phyloP scores from a whole-genome alignment of 2,113 vertebrate species.

The Cervus canadensis region DNA sequence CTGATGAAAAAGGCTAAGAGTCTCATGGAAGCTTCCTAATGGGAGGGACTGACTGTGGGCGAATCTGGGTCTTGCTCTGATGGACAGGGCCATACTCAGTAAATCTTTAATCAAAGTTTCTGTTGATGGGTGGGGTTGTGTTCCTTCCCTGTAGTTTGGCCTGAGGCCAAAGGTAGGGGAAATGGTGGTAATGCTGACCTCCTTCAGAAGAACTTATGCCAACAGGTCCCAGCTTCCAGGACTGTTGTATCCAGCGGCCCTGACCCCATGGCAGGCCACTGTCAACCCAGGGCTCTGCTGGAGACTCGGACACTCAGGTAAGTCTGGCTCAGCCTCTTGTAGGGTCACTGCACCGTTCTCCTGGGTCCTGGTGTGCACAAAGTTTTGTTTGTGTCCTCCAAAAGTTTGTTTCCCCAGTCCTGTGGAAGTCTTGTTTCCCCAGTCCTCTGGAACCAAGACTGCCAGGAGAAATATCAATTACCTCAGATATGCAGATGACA shows the following conservation, averaged over 20 bases:
- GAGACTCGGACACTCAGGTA: not conserved
- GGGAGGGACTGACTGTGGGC: not conserved
- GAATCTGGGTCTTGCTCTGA: not conserved
- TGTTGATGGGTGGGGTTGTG: not conserved
- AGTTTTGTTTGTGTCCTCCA: not conserved
- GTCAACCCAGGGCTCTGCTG: not conserved
- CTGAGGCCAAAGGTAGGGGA: not conserved
- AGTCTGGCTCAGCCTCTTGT: not conserved
- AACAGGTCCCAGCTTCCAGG: not conserved
- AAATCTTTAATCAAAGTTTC: not conserved
- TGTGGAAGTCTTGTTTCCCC: not conserved
- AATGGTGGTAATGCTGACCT: not conserved
- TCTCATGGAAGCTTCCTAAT: not conserved
- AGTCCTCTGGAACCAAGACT: not conserved
- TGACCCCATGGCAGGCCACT: not conserved
- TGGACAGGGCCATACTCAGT: not conserved
- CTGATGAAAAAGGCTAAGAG: accelerated
- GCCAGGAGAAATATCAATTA: not conserved
- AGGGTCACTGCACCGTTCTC: not conserved
- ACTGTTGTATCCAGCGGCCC: accelerated
- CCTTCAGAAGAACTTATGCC: not conserved
- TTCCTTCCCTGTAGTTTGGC: not conserved
- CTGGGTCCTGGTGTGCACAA: not conserved
- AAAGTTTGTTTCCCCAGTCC: not conserved
- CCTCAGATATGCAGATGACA: not conserved